Evolutionary conservation across 2,888 invertebrate species (phyloP).

Genomic region (Leptopilina drosophilae): DNA sequence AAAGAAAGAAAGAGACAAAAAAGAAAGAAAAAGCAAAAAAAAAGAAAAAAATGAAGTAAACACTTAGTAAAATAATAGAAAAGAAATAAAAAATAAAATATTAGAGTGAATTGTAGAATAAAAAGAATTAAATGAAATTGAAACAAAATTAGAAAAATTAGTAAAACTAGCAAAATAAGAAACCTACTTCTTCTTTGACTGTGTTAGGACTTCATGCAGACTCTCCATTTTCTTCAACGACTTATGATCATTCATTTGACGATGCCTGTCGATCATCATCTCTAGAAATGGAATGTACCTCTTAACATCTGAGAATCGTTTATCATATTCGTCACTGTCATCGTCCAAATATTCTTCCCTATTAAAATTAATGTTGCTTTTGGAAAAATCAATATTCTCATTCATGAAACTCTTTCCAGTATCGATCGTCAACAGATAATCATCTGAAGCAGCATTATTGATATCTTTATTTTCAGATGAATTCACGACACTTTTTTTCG

Average conservation of each 20-base stretch:
- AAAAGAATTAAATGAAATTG: too few relatives aligned
- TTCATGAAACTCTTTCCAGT: constrained; percentile 29
- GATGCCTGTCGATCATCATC: constrained; percentile 80
- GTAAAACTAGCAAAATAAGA: constrained; percentile 15
- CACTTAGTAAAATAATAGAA: constrained; percentile 15
- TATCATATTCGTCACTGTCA: constrained; percentile 78
- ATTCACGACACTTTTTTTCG: neutral
- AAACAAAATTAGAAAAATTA: too few relatives aligned
- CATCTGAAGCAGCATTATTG: neutral
- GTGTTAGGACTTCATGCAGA: constrained; percentile 81
- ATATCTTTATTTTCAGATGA: constrained; percentile 7
- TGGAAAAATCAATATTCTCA: constrained; percentile 12
- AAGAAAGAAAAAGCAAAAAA: too few relatives aligned
- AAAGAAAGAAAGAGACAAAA: neutral
- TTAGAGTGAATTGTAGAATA: too few relatives aligned
- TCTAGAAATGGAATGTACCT: constrained; percentile 86
- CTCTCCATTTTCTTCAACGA: constrained; percentile 83
- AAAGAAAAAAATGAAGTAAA: too few relatives aligned
- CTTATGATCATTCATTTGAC: constrained; percentile 64
- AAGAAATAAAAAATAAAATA: constrained; percentile 28
- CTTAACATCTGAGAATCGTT: constrained; percentile 83
- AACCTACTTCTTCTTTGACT: constrained; percentile 82
- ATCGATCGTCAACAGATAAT: constrained; percentile 21
- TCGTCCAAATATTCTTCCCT: neutral
- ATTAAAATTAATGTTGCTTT: neutral